Base-by-base conservation (phyloP, 2,888 invertebrate genomes). In the Folsomia candida region DNA sequence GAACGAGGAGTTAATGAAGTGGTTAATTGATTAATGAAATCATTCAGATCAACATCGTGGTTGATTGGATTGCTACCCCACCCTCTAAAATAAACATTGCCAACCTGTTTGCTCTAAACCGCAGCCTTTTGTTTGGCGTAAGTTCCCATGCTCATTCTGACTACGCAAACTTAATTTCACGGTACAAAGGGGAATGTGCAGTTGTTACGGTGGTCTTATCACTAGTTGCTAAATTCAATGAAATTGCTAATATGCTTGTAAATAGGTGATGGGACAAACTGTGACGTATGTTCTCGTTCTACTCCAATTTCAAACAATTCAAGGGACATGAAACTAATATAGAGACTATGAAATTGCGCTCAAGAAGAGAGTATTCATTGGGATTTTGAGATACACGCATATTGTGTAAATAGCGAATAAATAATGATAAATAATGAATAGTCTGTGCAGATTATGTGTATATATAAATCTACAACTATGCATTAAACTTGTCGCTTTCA, bases 211-310 rank as follows among this genome's bases (percentile, higher is more conserved):
- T n/a, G n/a, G n/a, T n/a, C n/a, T n/a, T n/a, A n/a, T n/a, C n/a
- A n/a, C n/a, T n/a, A n/a, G n/a, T n/a, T 54, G 54, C 6, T 20
- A 54, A 54, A 54, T 54, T 20, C 18, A 54, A 54, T 54, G 9
- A 47, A 47, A 11, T 47, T 9, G 54, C 18, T 54, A 18, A 54
- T 54, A 14, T 20, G 18, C 20, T 27, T 61, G 14, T 61, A 6
- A 57, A 4, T 28, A 61, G 61, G 28, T 61, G 14, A 11, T 61
- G 18, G 61, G 61, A 61, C 61, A 61, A 61, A 27, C 28, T 26
- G 61, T 28, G 3, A n/a, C 61, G 11, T 61, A 61, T 28, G 26
- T 61, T 61, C 22, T 61, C 2, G 28, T 61, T 28, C 29, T 61
- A n/a, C 27, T 61, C 18, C 61, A 61, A 20, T 61, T 61, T 28